A percentile compares a stretch with the other conserved stretches of the same genome.
phyloP scores from a whole-genome alignment of 2,797 vertebrate species.

The Brotula barbata region DNA sequence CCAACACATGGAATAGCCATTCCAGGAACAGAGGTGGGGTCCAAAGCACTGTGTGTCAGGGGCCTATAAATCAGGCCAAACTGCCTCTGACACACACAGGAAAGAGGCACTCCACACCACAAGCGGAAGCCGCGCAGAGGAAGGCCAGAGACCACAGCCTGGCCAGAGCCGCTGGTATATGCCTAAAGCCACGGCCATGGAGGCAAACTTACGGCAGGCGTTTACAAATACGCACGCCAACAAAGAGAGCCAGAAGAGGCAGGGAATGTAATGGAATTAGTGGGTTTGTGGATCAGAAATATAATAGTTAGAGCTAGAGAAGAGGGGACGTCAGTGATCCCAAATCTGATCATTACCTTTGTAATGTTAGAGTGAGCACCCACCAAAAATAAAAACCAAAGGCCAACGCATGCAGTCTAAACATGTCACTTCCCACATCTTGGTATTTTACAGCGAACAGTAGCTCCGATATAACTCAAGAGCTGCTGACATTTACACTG shows the following conservation, averaged over 20 bases:
- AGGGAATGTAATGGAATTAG: constrained; percentile 35
- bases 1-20: constrained; percentile 80
- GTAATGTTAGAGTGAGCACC: background rate
- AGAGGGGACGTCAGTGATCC: constrained; percentile 9
- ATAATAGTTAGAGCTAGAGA: constrained; percentile 10
- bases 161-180: constrained; percentile 54
- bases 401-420: constrained; percentile 26
- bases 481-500: constrained; percentile 66
- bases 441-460: constrained; percentile 13
- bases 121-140: constrained; percentile 61
- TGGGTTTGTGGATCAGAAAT: constrained; percentile 34
- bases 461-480: constrained; percentile 55
- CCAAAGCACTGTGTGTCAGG: constrained; percentile 68
- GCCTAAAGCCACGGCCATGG: constrained; percentile 47
- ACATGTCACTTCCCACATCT: constrained; percentile 44
- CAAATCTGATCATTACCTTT: constrained; percentile 6
- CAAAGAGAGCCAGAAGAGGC: constrained; percentile 25
- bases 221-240: constrained; percentile 50
- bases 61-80: constrained; percentile 79
- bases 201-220: constrained; percentile 54
- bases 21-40: constrained; percentile 72
- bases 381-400: constrained; percentile 36
- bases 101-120: constrained; percentile 72
- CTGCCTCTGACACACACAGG: constrained; percentile 76
- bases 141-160: constrained; percentile 67